A percentile compares a stretch with the other conserved stretches of the same genome.
Evolutionary conservation across 2,113 vertebrate species (phyloP).

Genomic region (Agelaius tricolor): DNA sequence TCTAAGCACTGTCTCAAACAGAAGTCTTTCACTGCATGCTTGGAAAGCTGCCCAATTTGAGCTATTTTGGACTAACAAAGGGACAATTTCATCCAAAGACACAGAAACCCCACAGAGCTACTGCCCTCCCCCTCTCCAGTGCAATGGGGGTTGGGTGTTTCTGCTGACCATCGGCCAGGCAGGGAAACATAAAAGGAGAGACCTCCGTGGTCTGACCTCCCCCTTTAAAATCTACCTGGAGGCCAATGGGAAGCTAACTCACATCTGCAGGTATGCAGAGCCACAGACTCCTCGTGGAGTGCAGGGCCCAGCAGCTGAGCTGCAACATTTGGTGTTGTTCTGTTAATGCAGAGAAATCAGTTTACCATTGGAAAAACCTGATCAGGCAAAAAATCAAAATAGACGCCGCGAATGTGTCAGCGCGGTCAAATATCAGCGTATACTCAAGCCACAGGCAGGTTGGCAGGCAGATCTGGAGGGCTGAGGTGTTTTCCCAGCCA

Average conservation of each 20-base stretch:
- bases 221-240: not conserved
- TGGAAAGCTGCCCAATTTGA: conserved; percentile 56
- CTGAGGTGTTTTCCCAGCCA: not conserved
- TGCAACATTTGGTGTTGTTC: not conserved
- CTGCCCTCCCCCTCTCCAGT: not conserved
- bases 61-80: conserved; percentile 66
- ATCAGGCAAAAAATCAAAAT: not conserved
- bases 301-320: not conserved
- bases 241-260: fast-evolving
- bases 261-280: not conserved
- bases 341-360: not conserved
- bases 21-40: conserved; percentile 59
- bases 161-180: not conserved
- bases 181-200: not conserved
- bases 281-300: fast-evolving
- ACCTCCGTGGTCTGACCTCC: not conserved
- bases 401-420: not conserved
- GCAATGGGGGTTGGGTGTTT: conserved; percentile 2
- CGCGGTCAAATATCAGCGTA: not conserved
- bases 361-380: not conserved
- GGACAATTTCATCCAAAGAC: conserved; percentile 62
- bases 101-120: conserved; percentile 53
- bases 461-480: not conserved
- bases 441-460: not conserved
- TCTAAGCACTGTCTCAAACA: conserved; percentile 55